Percentiles rank a stretch among this genome's conserved stretches.
phyloP scores from a whole-genome alignment of 2,113 vertebrate species.

The Burhinus bistriatus region DNA sequence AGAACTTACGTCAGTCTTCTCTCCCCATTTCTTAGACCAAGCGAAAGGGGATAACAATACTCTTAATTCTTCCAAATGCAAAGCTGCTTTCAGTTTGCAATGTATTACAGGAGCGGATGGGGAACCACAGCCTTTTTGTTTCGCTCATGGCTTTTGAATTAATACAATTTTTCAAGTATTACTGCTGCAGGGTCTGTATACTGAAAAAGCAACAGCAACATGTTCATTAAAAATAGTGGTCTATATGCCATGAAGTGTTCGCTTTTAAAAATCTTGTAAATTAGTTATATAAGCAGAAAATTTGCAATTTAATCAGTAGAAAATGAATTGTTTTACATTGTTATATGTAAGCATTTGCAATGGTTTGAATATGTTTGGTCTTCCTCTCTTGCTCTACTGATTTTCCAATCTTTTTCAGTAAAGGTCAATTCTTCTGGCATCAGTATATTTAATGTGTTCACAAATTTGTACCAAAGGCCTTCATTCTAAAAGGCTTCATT shows the following conservation, averaged over 20 bases:
- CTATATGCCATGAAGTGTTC: not conserved
- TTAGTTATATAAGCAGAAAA: not conserved
- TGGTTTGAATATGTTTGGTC: not conserved
- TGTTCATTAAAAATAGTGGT: not conserved
- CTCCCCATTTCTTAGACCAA: not conserved
- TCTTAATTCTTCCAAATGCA: not conserved
- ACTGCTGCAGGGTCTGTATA: conserved; percentile 3
- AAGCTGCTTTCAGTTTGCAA: not conserved
- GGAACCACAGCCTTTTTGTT: not conserved
- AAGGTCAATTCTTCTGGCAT: conserved; percentile 52
- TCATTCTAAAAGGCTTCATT: conserved; percentile 24
- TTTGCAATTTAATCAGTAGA: conserved; percentile 33
- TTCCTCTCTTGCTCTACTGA: conserved; percentile 7
- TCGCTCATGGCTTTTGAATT: conserved; percentile 3
- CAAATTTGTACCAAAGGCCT: conserved; percentile 19
- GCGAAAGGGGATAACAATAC: not conserved
- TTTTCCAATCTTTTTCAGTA: conserved; percentile 46
- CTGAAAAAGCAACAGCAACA: not conserved
- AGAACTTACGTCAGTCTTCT: not conserved
- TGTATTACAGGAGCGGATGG: not conserved
- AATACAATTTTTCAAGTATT: conserved; percentile 15
- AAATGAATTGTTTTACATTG: conserved; percentile 4
- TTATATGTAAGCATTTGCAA: not conserved
- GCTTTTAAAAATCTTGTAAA: not conserved
- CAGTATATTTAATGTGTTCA: conserved; percentile 23